phyloP scores from a whole-genome alignment of 2,797 vertebrate species.

The Paramormyrops hopkinsi region DNA sequence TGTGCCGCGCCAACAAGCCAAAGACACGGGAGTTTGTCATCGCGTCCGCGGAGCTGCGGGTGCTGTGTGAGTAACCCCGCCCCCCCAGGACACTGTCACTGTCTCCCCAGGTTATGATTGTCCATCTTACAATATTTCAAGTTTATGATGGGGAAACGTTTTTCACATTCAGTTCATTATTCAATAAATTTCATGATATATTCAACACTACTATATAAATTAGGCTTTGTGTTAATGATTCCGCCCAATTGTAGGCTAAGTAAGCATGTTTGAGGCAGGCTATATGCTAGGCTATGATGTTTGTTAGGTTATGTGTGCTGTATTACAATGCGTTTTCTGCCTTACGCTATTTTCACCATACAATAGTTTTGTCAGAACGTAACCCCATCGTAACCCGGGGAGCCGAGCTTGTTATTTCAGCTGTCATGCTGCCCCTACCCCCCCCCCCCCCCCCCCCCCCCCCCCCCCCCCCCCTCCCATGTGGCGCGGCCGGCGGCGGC shows the following conservation, averaged over 20 bases:
- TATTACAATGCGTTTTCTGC: neutral
- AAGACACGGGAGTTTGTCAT: conserved; percentile 84
- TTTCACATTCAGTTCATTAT: neutral
- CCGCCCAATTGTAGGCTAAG: neutral
- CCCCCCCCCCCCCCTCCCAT: too few relatives aligned
- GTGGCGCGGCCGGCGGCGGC: too few relatives aligned
- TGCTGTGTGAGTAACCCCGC: conserved; percentile 72
- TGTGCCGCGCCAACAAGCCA: conserved; percentile 91
- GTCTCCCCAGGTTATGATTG: neutral
- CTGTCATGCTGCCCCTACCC: neutral
- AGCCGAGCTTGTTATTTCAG: neutral
- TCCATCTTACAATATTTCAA: neutral
- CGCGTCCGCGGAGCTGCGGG: conserved; percentile 78
- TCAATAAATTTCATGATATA: neutral
- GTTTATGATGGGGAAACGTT: neutral
- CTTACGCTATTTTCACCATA: neutral
- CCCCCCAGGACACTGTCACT: neutral
- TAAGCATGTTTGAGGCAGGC: neutral
- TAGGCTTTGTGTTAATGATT: neutral
- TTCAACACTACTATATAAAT: neutral
- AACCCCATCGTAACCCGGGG: neutral
- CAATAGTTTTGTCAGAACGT: neutral
- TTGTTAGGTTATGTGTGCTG: neutral
- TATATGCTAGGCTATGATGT: neutral
- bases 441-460: neutral